These are phyloP conservation scores for Silurus glanis DNA, from an alignment of 2,113 vertebrate genomes.

Conservation along the genomic window DNA sequence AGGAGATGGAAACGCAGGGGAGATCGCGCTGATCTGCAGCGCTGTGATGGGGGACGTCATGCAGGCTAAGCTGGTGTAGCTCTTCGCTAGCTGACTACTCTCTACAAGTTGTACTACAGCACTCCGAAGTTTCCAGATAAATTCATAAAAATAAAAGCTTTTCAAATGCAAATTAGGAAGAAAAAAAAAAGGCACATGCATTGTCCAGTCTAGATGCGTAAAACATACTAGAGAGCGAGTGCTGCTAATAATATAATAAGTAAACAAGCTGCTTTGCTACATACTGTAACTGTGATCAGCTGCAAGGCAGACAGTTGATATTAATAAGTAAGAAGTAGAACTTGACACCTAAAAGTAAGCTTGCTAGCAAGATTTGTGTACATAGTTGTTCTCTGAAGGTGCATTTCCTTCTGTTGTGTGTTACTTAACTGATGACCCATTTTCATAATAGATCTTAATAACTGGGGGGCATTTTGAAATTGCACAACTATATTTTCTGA, in stretches of 20 bases:
- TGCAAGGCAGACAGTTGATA: not conserved
- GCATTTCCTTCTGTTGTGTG: not conserved
- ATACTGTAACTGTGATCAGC: too few relatives aligned
- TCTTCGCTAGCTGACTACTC: slow-evolving; percentile 3
- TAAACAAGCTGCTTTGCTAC: not conserved
- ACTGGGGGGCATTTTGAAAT: not conserved
- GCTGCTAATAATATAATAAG: not conserved
- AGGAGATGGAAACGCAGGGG: slow-evolving; percentile 34
- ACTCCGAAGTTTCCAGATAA: not conserved
- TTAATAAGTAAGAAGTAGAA: not conserved
- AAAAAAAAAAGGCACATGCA: not conserved
- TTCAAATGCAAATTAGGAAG: too few relatives aligned
- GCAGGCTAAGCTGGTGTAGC: not conserved
- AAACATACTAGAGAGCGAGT: not conserved
- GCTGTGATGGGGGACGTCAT: not conserved
- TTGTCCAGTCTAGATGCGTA: not conserved
- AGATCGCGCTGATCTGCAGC: too few relatives aligned
- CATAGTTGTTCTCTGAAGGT: not conserved
- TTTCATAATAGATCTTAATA: not conserved
- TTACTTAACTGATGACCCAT: not conserved
- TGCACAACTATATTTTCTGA: not conserved
- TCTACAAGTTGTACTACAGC: not conserved
- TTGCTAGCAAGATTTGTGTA: not conserved
- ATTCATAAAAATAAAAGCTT: not conserved
- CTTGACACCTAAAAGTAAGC: not conserved